Base-by-base conservation (phyloP, 2,888 invertebrate genomes). In the Scotopteryx bipunctaria region DNA sequence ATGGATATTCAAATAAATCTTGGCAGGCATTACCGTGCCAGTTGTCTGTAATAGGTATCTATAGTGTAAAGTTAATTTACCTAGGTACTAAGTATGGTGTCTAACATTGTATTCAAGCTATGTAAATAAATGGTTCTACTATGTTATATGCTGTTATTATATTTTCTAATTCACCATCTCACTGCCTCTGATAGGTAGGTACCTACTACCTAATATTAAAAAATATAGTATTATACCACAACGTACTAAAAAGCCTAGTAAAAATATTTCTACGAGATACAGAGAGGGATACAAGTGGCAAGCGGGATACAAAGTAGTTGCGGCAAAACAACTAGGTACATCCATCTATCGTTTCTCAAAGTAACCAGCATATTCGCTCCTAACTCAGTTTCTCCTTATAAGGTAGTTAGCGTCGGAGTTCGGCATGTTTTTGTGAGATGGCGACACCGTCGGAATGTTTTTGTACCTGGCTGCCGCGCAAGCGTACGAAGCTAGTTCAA, bases 401-500 rank as follows among this genome's bases (percentile, higher is more conserved):
- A 23, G 61, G 61, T 21, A 58, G 56, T 27, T 40, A 9, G 5
- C 45, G 15, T 31, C 5, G 17, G 55, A 77, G 78, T 85, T 74
- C 64, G 3, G 0, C 0, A 6, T 1, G n/a, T 15, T 19, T 57
- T 29, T 6, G 9, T 43, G 41, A 86, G 86, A 77, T 81, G 83
- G 79, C 83, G 69, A 45, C 55, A 76, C 61, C 5, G 13, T 49
- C 57, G 61, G 43, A 57, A 66, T 78, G 77, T 81, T 81, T 81
- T 81, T 78, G 76, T 86, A 86, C 84, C 83, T 83, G 84, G 60
- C 66, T 68, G 54, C 76, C 63, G 78, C 81, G 88, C 88, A 87
- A 82, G 88, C 89, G 88, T 89, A 55, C 55, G 51, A 42, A 58
- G 63, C 60, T 63, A 89, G 89, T 90, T 86, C 79, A 78, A 87